A percentile compares a stretch with the other conserved stretches of the same genome.
Conservation (phyloP, 1,140 invertebrate species). For the Diorhabda elongata region DNA sequence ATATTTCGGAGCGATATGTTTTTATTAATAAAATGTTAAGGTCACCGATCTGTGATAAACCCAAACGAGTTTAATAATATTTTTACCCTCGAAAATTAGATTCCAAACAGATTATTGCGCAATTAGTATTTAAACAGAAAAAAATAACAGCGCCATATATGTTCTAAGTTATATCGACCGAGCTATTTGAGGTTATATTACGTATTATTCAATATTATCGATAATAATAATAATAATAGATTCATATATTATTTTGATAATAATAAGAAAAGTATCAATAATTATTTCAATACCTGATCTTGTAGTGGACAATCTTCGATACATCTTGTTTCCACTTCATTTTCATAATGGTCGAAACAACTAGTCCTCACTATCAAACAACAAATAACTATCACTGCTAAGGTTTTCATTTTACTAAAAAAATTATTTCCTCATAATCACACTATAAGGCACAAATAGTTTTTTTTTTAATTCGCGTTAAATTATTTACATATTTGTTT, state of each 20-base stretch:
- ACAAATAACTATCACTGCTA: slow-evolving; percentile 8
- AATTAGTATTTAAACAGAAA: too few relatives aligned
- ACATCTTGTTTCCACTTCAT: slow-evolving; percentile 11
- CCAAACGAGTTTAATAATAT: too few relatives aligned
- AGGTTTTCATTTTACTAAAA: background rate
- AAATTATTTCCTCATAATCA: background rate
- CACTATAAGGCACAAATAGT: background rate
- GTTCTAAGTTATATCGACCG: too few relatives aligned
- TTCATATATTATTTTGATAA: too few relatives aligned
- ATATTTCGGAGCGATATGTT: slow-evolving; percentile 11
- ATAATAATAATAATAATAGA: too few relatives aligned
- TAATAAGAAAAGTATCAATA: too few relatives aligned
- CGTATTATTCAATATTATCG: too few relatives aligned
- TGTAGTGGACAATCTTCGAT: slow-evolving; percentile 11
- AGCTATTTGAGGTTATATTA: too few relatives aligned
- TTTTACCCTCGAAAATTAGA: too few relatives aligned
- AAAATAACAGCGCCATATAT: too few relatives aligned
- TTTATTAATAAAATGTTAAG: slow-evolving; percentile 13
- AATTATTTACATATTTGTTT: background rate
- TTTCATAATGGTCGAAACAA: slow-evolving; percentile 9
- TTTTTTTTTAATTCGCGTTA: background rate
- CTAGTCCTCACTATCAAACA: slow-evolving; percentile 5
- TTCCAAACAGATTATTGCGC: too few relatives aligned
- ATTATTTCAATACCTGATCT: background rate
- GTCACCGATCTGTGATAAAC: slow-evolving; percentile 13